A percentile compares a stretch with the other conserved stretches of the same genome.
phyloP scores from a whole-genome alignment of 2,888 invertebrate genomes.

The Drosophila meridiana region DNA sequence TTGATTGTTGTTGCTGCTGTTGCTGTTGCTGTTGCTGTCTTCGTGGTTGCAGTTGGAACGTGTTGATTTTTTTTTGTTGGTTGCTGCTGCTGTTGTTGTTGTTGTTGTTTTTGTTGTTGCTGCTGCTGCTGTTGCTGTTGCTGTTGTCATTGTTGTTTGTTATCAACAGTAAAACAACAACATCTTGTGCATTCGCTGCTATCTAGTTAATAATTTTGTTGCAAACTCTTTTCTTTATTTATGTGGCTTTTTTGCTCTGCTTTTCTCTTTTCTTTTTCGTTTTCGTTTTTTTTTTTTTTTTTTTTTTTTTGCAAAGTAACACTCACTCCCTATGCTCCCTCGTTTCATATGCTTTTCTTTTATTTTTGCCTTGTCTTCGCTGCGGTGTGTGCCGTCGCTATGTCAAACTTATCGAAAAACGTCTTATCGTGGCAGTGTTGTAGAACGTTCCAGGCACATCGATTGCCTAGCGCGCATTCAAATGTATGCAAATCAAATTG shows the following conservation, averaged over 20 bases:
- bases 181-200: conserved; percentile 32
- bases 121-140: conserved; percentile 29
- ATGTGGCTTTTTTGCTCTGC: conserved; percentile 41
- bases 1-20: conserved; percentile 31
- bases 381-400: conserved; percentile 48
- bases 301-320: conserved; percentile 62
- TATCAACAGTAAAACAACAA: conserved; percentile 32
- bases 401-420: conserved; percentile 45
- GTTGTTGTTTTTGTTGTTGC: conserved; percentile 41
- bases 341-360: conserved; percentile 70
- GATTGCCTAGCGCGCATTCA: conserved; percentile 22
- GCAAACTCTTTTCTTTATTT: conserved; percentile 61
- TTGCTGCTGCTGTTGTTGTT: conserved; percentile 27
- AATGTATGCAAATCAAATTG: conserved; percentile 2
- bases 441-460: conserved; percentile 3
- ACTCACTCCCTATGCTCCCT: conserved; percentile 65
- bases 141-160: conserved; percentile 51
- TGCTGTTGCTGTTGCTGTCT: conserved; percentile 31
- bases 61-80: conserved; percentile 52
- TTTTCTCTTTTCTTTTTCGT: conserved; percentile 28
- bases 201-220: conserved; percentile 38
- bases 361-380: conserved; percentile 65
- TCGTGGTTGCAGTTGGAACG: conserved; percentile 51
- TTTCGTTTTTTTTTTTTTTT: conserved; percentile 26
- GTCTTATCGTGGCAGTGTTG: conserved; percentile 47